Evolutionary conservation across 2,797 vertebrate genomes (phyloP).

Genomic region (Fundulus diaphanus): DNA sequence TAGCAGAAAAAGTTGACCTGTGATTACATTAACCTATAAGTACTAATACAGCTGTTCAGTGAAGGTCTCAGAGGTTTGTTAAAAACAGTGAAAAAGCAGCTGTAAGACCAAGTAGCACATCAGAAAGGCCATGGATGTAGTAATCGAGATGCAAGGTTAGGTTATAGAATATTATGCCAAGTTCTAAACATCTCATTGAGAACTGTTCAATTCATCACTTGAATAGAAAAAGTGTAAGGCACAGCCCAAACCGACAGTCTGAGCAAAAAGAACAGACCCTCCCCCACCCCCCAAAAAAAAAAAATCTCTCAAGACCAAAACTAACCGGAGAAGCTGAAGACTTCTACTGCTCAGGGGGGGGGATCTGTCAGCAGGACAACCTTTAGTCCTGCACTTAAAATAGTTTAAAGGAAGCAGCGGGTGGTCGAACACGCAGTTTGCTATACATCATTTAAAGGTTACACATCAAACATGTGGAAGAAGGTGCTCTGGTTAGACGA

Average conservation of each 20-base stretch:
- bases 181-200: neutral
- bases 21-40: too few species aligned
- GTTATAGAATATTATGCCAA: neutral
- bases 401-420: neutral
- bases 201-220: neutral
- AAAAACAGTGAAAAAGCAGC: neutral
- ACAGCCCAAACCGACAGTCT: neutral
- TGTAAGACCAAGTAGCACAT: neutral
- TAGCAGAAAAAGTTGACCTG: neutral
- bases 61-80: neutral
- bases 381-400: neutral
- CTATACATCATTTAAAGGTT: too few species aligned
- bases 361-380: neutral
- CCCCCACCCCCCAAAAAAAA: too few species aligned
- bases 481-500: too few species aligned
- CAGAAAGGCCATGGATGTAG: neutral
- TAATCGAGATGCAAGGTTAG: neutral
- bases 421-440: neutral
- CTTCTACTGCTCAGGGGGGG: neutral
- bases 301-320: too few species aligned
- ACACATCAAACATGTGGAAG: too few species aligned
- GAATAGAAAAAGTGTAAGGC: neutral
- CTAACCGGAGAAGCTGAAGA: neutral
- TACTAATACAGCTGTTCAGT: neutral
- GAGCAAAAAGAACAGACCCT: neutral